Percentiles rank a stretch among this genome's conserved stretches.
Conservation (phyloP, 2,113 vertebrate species). For the Hemiprocne comata region DNA sequence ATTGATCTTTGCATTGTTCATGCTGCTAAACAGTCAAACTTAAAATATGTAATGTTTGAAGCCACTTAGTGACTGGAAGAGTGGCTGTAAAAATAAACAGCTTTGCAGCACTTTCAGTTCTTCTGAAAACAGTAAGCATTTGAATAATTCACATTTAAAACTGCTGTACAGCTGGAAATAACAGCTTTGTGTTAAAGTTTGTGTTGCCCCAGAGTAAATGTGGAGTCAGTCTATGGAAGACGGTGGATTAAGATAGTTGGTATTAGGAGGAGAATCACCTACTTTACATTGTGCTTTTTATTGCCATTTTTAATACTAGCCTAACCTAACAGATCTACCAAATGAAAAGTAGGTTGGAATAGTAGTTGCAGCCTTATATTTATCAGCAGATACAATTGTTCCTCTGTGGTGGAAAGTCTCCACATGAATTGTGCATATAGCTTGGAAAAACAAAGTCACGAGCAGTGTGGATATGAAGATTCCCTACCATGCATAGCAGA, state of each 20-base stretch:
- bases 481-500: not conserved
- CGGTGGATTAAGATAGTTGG: not conserved
- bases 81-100: constrained; percentile 18
- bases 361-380: not conserved
- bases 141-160: constrained; percentile 33
- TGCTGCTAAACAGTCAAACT: not conserved
- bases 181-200: not conserved
- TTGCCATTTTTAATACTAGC: not conserved
- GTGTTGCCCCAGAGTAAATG: not conserved
- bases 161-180: constrained; percentile 26
- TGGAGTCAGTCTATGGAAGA: not conserved
- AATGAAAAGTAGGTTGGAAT: not conserved
- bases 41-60: constrained; percentile 26
- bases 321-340: not conserved
- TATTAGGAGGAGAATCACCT: not conserved
- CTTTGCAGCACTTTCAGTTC: not conserved
- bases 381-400: not conserved
- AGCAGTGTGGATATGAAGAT: not conserved
- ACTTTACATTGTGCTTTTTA: not conserved
- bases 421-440: not conserved
- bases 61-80: constrained; percentile 33
- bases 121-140: constrained; percentile 28
- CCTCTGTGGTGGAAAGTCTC: not conserved
- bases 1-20: not conserved
- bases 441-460: not conserved